These are phyloP conservation scores for Crotalus tigris DNA, from an alignment of 2,113 vertebrate genomes.

Conservation along the genomic window DNA sequence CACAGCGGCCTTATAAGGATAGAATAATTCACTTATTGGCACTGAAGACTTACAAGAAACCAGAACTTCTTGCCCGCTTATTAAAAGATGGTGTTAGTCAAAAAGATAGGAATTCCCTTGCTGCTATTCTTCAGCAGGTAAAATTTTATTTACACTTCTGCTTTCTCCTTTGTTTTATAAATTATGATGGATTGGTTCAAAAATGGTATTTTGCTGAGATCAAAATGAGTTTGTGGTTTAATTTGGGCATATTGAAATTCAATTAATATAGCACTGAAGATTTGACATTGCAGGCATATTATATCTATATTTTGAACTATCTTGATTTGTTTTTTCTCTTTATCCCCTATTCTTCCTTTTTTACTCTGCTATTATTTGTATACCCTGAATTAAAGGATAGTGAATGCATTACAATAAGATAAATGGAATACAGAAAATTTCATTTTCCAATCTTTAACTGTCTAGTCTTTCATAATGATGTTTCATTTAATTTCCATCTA, in stretches of 20 bases:
- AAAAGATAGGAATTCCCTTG: slow-evolving; percentile 80
- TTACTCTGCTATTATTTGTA: not conserved
- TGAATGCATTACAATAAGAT: not conserved
- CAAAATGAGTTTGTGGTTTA: not conserved
- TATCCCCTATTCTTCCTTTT: not conserved
- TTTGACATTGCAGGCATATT: not conserved
- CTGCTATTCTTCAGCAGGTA: slow-evolving; percentile 74
- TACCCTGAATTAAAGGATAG: not conserved
- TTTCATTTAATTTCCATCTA: not conserved
- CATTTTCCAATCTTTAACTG: not conserved
- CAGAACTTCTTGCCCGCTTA: slow-evolving; percentile 85
- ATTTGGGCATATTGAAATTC: not conserved
- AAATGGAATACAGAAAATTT: not conserved
- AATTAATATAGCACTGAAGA: not conserved
- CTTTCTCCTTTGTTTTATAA: not conserved
- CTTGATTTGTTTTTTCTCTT: not conserved
- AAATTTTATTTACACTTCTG: slow-evolving; percentile 18
- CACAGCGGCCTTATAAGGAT: slow-evolving; percentile 81
- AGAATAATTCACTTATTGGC: slow-evolving; percentile 88
- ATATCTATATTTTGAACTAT: not conserved
- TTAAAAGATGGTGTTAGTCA: slow-evolving; percentile 86
- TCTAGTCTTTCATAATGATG: not conserved
- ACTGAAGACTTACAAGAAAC: slow-evolving; percentile 87
- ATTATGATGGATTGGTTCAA: not conserved
- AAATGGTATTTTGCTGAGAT: not conserved